Percentiles rank a stretch among this genome's conserved stretches.
These are phyloP conservation scores for Ylistrum balloti DNA, from an alignment of 1,140 invertebrate genomes.

Conservation along the genomic window DNA sequence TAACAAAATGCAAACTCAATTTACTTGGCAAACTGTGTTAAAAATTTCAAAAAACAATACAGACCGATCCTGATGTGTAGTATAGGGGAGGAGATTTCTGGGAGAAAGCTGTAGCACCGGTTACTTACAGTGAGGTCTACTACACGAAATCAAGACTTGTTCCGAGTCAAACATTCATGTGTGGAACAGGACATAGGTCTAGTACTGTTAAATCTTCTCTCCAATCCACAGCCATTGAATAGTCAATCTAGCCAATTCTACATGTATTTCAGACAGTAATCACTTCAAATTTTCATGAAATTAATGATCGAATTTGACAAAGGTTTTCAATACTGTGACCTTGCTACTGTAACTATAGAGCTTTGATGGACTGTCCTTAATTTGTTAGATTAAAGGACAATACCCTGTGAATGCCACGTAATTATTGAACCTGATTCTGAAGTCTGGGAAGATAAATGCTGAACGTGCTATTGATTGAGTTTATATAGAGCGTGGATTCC, in stretches of 20 bases:
- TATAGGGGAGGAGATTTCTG: too few species aligned
- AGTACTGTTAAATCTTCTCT: not conserved
- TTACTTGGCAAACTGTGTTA: too few species aligned
- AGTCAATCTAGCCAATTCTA: slow-evolving; percentile 4
- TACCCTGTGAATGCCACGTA: not conserved
- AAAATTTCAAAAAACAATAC: too few species aligned
- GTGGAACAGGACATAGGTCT: too few species aligned
- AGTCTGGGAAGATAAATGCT: not conserved
- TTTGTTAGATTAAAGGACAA: slow-evolving; percentile 1
- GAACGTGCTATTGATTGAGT: not conserved
- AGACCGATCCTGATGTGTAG: too few species aligned
- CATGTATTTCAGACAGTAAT: not conserved
- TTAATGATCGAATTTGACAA: not conserved
- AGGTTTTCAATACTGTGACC: not conserved
- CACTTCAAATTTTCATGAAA: not conserved
- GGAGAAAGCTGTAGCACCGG: too few species aligned
- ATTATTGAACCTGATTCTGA: not conserved
- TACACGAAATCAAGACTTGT: too few species aligned
- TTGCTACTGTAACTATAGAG: not conserved
- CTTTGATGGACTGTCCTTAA: not conserved
- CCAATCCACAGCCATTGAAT: not conserved
- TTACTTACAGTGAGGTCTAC: too few species aligned
- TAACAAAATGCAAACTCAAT: too few species aligned
- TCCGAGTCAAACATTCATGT: too few species aligned
- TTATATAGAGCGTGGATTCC: not conserved